Evolutionary conservation across 2,113 vertebrate species (phyloP).

Genomic region (Dascyllus trimaculatus): DNA sequence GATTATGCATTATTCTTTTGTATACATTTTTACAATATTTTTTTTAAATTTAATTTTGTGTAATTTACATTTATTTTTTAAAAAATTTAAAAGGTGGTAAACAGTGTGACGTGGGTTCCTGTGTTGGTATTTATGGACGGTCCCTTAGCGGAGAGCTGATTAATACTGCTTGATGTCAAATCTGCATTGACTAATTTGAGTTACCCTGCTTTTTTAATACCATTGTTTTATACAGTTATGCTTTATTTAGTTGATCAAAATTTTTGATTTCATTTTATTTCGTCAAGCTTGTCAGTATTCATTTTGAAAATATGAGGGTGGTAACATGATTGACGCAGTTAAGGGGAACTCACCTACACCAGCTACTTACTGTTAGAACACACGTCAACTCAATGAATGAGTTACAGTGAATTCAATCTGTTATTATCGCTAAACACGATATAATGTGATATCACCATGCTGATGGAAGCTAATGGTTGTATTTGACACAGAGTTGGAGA

Average conservation of each 20-base stretch:
- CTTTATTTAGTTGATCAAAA: background rate
- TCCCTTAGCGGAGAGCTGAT: background rate
- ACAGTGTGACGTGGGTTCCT: background rate
- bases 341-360: background rate
- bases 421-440: constrained; percentile 8
- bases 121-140: constrained; percentile 15
- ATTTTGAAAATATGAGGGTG: constrained; percentile 26
- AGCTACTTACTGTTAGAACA: background rate
- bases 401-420: background rate
- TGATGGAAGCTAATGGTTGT: background rate
- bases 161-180: background rate
- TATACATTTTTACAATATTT: no score
- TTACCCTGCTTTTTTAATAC: background rate
- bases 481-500: no score
- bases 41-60: no score
- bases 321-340: background rate
- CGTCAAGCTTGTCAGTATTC: background rate
- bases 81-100: no score
- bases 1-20: no score
- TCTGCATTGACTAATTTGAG: background rate
- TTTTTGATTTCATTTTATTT: background rate
- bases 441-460: background rate
- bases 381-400: constrained; percentile 4
- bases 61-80: no score
- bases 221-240: background rate